Conservation (phyloP, 2,113 vertebrate species). For the Serinus canaria region DNA sequence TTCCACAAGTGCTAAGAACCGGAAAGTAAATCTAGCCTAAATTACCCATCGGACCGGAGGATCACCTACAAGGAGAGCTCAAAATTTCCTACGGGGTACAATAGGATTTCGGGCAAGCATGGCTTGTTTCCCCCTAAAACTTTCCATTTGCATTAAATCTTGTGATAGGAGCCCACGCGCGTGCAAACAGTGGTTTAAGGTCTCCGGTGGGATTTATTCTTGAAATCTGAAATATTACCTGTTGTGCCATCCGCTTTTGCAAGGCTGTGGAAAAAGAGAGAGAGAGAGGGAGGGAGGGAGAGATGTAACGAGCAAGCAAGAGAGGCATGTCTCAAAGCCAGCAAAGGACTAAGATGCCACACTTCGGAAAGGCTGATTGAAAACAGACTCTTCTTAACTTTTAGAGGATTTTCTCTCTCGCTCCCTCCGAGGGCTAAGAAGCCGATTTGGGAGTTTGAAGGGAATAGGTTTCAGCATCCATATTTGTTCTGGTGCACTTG, state of each 20-base stretch:
- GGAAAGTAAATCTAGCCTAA: constrained; percentile 18
- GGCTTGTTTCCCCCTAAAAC: background rate
- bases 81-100: background rate
- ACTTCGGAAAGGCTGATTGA: constrained; percentile 72
- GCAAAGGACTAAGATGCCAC: constrained; percentile 67
- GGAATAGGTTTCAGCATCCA: constrained; percentile 75
- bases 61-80: background rate
- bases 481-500: constrained; percentile 84
- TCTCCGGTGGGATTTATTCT: constrained; percentile 5
- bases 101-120: background rate
- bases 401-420: constrained; percentile 59
- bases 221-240: constrained; percentile 68
- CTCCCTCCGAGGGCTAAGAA: constrained; percentile 45
- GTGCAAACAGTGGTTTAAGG: background rate
- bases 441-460: constrained; percentile 71
- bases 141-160: constrained; percentile 8
- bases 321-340: constrained; percentile 36
- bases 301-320: background rate
- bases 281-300: background rate
- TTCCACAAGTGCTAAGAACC: constrained; percentile 49
- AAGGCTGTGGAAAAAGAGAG: constrained; percentile 15
- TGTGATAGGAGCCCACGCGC: background rate
- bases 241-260: constrained; percentile 56
- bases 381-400: constrained; percentile 76
- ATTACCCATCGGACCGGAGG: background rate